Conservation (phyloP, 2,888 invertebrate species). For the Heterodera filipjevi region DNA sequence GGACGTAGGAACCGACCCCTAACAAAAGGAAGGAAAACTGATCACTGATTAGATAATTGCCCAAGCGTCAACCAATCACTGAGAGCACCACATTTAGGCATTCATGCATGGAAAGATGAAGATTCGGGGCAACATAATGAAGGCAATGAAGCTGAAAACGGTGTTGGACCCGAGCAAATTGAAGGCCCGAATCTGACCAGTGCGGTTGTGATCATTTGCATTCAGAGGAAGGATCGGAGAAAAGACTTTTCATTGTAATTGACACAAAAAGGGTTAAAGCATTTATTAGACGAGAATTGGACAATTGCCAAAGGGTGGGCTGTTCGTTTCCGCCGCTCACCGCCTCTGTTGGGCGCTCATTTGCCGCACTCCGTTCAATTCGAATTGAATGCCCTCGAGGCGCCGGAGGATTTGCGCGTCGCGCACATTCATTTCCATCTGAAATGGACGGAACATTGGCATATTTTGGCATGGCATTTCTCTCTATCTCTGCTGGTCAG, state of each 20-base stretch:
- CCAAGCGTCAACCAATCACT: too few relatives aligned
- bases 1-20: too few relatives aligned
- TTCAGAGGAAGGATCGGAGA: background rate
- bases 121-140: slow-evolving; percentile 92
- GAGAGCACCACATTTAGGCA: slow-evolving; percentile 61
- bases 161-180: slow-evolving; percentile 68
- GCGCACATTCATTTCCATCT: slow-evolving; percentile 58
- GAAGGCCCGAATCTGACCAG: slow-evolving; percentile 61
- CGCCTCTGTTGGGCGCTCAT: background rate
- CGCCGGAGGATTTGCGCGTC: slow-evolving; percentile 60
- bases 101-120: slow-evolving; percentile 83
- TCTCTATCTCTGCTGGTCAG: too few relatives aligned
- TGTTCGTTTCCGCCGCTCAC: background rate
- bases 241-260: too few relatives aligned
- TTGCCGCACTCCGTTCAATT: slow-evolving; percentile 40
- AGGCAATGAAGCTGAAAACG: slow-evolving; percentile 89
- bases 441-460: slow-evolving; percentile 38
- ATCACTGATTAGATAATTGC: too few relatives aligned
- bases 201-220: background rate
- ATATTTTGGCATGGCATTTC: too few relatives aligned
- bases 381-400: slow-evolving; percentile 56
- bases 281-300: background rate
- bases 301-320: background rate
- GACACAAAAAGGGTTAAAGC: background rate
- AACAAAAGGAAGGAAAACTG: too few relatives aligned